These are phyloP conservation scores for Florisuga fusca DNA, from an alignment of 2,797 vertebrate species.

Conservation along the genomic window DNA sequence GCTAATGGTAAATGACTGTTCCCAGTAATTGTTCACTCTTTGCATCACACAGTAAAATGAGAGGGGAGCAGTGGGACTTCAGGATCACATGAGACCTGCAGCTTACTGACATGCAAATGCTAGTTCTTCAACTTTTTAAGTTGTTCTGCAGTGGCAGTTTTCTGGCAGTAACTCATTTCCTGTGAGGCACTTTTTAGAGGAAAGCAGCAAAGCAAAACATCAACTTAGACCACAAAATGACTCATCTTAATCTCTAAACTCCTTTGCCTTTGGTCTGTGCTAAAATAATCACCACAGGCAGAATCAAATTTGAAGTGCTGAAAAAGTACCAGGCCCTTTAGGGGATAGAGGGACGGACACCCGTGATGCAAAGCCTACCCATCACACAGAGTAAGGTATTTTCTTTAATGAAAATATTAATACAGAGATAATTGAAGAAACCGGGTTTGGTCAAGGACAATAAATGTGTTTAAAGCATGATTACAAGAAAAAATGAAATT, in stretches of 20 bases:
- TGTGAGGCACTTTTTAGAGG: background rate
- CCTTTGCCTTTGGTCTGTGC: background rate
- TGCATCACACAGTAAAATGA: background rate
- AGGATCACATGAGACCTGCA: fast-evolving
- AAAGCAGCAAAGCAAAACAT: background rate
- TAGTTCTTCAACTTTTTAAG: background rate
- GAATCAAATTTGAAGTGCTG: background rate
- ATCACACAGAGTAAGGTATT: background rate
- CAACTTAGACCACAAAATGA: background rate
- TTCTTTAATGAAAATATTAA: constrained; percentile 24
- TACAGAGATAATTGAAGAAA: background rate
- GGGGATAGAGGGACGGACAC: background rate
- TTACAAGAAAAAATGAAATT: background rate
- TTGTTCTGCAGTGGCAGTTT: background rate
- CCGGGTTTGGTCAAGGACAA: background rate
- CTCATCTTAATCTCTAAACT: background rate
- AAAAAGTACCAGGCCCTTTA: background rate
- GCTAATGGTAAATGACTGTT: background rate
- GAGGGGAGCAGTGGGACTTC: background rate
- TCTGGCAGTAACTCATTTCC: background rate
- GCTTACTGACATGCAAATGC: background rate
- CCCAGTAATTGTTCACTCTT: background rate
- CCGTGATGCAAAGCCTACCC: background rate
- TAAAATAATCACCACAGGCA: background rate
- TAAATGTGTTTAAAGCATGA: background rate